Evolutionary conservation across 2,113 vertebrate genomes (phyloP).

Genomic region (Poicephalus gulielmi): DNA sequence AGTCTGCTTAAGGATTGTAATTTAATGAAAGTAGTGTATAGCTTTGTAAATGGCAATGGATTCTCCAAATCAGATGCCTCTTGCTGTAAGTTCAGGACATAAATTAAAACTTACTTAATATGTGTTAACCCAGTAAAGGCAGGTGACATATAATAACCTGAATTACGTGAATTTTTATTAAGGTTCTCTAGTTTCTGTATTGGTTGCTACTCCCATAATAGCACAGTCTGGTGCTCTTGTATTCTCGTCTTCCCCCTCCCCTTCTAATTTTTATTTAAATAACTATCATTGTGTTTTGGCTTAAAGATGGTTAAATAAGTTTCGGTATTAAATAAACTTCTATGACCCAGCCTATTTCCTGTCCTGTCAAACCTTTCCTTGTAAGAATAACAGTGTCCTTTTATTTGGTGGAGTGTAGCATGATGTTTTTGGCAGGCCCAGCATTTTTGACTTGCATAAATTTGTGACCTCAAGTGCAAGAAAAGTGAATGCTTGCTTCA

Average conservation of each 20-base stretch:
- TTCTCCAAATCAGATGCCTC: not conserved
- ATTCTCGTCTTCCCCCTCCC: not conserved
- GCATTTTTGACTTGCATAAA: slow-evolving; percentile 79
- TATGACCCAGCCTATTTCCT: slow-evolving; percentile 77
- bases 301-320: slow-evolving; percentile 75
- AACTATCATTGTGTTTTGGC: slow-evolving; percentile 69
- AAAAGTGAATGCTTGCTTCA: slow-evolving; percentile 72
- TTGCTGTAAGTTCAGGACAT: not conserved
- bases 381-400: slow-evolving; percentile 83
- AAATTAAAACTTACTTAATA: not conserved
- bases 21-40: not conserved
- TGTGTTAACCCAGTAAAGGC: not conserved
- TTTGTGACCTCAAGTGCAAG: slow-evolving; percentile 76
- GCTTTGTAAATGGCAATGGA: not conserved
- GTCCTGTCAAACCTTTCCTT: slow-evolving; percentile 79
- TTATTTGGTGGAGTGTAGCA: slow-evolving; percentile 77
- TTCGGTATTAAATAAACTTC: slow-evolving; percentile 73
- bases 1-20: not conserved
- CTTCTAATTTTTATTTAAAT: not conserved
- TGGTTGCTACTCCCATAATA: slow-evolving; percentile 13
- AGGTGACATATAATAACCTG: not conserved
- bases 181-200: not conserved
- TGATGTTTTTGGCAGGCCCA: slow-evolving; percentile 79
- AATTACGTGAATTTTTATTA: not conserved
- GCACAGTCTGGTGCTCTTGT: not conserved